Conservation (phyloP, 1,140 invertebrate species). For the Heliconius himera region DNA sequence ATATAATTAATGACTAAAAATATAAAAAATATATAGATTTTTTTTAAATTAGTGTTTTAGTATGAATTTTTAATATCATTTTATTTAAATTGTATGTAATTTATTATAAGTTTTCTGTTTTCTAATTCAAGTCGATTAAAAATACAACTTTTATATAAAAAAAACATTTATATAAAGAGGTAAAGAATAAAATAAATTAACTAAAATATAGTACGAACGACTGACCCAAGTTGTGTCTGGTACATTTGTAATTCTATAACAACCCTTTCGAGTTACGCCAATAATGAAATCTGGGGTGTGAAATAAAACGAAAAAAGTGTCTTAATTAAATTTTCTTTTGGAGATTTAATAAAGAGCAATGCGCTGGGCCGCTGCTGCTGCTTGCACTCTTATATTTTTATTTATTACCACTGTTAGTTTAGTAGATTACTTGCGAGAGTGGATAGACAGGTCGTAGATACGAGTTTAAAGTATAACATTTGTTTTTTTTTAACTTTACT, state of each 20-base stretch:
- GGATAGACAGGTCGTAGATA: too few relatives aligned
- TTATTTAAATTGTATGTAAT: not conserved
- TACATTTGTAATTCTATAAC: slow-evolving; percentile 45
- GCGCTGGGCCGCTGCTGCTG: not conserved
- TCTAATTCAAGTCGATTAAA: not conserved
- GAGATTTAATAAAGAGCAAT: slow-evolving; percentile 72
- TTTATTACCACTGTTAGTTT: slow-evolving; percentile 1
- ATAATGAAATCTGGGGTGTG: slow-evolving; percentile 79
- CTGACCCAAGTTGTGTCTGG: slow-evolving; percentile 38
- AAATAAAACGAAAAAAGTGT: slow-evolving; percentile 78
- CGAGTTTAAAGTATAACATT: too few relatives aligned
- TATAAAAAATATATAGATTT: too few relatives aligned
- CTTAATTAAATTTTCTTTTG: slow-evolving; percentile 81
- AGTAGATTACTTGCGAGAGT: too few relatives aligned
- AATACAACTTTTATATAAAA: too few relatives aligned
- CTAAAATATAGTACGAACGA: too few relatives aligned
- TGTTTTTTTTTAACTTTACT: too few relatives aligned
- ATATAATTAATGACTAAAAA: too few relatives aligned
- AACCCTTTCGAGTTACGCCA: slow-evolving; percentile 70
- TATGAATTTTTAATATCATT: not conserved
- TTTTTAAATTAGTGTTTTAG: too few relatives aligned
- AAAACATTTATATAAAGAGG: not conserved
- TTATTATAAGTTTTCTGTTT: not conserved
- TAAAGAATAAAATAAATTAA: not conserved
- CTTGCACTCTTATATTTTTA: not conserved